Percentiles rank a stretch among this genome's conserved stretches.
These are phyloP conservation scores for Cistogaster globosa DNA, from an alignment of 2,888 invertebrate species.

Conservation along the genomic window DNA sequence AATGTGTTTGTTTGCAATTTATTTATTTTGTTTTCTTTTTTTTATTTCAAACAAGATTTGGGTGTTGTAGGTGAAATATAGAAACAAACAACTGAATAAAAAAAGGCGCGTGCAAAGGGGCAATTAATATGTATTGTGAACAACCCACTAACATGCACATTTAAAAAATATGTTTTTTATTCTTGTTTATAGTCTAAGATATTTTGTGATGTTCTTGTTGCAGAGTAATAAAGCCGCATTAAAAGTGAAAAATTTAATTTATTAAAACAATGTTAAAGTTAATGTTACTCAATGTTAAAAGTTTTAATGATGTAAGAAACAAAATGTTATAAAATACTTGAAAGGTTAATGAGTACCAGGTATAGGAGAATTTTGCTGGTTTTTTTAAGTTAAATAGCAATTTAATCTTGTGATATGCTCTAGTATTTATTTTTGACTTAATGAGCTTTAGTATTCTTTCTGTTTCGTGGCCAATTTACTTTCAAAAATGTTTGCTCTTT, in stretches of 20 bases:
- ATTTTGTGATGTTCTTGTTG: slow-evolving; percentile 27
- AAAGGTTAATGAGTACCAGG: slow-evolving; percentile 16
- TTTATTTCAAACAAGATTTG: slow-evolving; percentile 55
- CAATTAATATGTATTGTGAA: slow-evolving; percentile 81
- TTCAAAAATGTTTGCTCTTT: neutral
- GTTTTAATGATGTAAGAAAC: neutral
- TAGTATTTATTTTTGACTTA: no score
- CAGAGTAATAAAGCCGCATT: slow-evolving; percentile 38
- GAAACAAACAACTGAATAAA: slow-evolving; percentile 26
- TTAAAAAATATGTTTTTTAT: slow-evolving; percentile 24
- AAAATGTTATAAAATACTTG: slow-evolving; percentile 13
- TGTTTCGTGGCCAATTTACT: neutral
- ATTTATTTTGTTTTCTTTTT: neutral
- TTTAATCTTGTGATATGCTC: no score
- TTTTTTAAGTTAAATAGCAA: no score
- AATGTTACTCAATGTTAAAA: slow-evolving; percentile 41
- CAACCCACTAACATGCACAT: slow-evolving; percentile 75
- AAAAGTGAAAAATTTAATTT: slow-evolving; percentile 68
- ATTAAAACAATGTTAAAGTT: slow-evolving; percentile 61
- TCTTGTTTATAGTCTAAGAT: slow-evolving; percentile 4
- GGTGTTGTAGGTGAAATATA: slow-evolving; percentile 69
- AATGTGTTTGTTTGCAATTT: slow-evolving; percentile 33
- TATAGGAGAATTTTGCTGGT: neutral
- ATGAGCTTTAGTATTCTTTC: no score
- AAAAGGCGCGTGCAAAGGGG: slow-evolving; percentile 81